These are phyloP conservation scores for Scophthalmus maximus DNA, from an alignment of 2,113 vertebrate species.

Conservation along the genomic window DNA sequence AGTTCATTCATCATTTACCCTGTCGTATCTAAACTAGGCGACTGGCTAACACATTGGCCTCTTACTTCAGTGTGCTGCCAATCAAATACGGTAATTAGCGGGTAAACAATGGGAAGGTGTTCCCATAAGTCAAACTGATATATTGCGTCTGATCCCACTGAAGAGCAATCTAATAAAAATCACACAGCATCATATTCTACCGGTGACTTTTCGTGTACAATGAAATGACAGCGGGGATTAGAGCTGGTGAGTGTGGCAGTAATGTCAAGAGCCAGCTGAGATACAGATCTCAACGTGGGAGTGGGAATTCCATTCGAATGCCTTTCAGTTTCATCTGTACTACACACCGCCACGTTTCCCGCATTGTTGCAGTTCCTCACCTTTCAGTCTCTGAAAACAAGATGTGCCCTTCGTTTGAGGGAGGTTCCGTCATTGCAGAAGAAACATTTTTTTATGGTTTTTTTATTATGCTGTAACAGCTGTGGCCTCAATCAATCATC, in stretches of 20 bases:
- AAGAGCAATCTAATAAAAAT: slow-evolving; percentile 64
- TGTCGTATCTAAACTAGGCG: slow-evolving; percentile 70
- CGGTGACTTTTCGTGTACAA: slow-evolving; percentile 20
- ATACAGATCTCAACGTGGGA: not conserved
- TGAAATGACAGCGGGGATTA: slow-evolving; percentile 27
- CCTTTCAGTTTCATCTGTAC: slow-evolving; percentile 41
- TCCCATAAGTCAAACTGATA: slow-evolving; percentile 60
- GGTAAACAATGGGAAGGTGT: slow-evolving; percentile 57
- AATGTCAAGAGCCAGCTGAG: slow-evolving; percentile 3
- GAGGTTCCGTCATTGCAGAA: slow-evolving; percentile 63
- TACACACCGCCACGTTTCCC: slow-evolving; percentile 32
- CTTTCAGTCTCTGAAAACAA: slow-evolving; percentile 57
- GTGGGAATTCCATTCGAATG: not conserved
- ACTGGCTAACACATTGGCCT: slow-evolving; percentile 62
- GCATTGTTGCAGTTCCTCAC: slow-evolving; percentile 38
- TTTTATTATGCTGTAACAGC: slow-evolving; percentile 63
- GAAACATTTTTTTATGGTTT: too few species aligned
- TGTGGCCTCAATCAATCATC: slow-evolving; percentile 76
- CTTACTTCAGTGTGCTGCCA: slow-evolving; percentile 58
- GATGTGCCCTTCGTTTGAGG: slow-evolving; percentile 58
- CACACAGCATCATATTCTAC: slow-evolving; percentile 47
- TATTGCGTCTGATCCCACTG: slow-evolving; percentile 59
- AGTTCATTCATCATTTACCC: slow-evolving; percentile 72
- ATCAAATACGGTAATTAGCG: slow-evolving; percentile 70
- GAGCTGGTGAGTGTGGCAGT: too few species aligned